Evolutionary conservation across 2,797 vertebrate species (phyloP).

Genomic region (Clarias pachynema): DNA sequence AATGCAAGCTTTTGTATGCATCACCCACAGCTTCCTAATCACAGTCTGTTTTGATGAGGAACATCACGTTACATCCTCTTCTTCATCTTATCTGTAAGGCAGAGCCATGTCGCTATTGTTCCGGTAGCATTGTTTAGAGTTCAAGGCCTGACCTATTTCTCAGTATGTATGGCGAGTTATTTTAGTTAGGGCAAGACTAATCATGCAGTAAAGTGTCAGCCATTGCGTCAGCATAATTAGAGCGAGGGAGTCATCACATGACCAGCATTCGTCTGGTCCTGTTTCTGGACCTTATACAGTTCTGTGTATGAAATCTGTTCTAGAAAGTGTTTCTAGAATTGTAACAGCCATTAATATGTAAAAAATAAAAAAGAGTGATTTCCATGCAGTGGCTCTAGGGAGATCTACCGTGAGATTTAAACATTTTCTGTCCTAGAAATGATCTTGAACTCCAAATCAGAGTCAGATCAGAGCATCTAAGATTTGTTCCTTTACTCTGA

Average conservation of each 20-base stretch:
- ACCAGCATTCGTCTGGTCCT: neutral
- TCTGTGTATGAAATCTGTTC: neutral
- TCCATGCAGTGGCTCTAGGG: neutral
- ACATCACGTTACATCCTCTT: slow-evolving; percentile 41
- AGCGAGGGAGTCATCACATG: slow-evolving; percentile 32
- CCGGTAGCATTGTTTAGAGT: slow-evolving; percentile 42
- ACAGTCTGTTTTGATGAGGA: slow-evolving; percentile 26
- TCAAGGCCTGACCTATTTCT: slow-evolving; percentile 56
- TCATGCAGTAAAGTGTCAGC: slow-evolving; percentile 42
- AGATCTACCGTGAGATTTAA: neutral
- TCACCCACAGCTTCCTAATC: slow-evolving; percentile 42
- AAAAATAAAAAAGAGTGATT: neutral
- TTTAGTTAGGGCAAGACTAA: slow-evolving; percentile 44
- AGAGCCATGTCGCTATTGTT: slow-evolving; percentile 41
- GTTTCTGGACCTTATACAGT: neutral
- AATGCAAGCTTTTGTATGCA: slow-evolving; percentile 30
- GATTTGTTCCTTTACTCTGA: neutral
- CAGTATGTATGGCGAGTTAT: slow-evolving; percentile 31
- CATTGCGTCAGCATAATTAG: slow-evolving; percentile 41
- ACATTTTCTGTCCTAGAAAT: neutral
- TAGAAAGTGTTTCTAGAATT: neutral
- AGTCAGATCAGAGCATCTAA: neutral
- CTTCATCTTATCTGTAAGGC: slow-evolving; percentile 28
- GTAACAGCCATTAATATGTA: neutral
- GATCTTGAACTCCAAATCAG: neutral